Base-by-base conservation (phyloP, 2,113 vertebrate species). In the Sylvia atricapilla region DNA sequence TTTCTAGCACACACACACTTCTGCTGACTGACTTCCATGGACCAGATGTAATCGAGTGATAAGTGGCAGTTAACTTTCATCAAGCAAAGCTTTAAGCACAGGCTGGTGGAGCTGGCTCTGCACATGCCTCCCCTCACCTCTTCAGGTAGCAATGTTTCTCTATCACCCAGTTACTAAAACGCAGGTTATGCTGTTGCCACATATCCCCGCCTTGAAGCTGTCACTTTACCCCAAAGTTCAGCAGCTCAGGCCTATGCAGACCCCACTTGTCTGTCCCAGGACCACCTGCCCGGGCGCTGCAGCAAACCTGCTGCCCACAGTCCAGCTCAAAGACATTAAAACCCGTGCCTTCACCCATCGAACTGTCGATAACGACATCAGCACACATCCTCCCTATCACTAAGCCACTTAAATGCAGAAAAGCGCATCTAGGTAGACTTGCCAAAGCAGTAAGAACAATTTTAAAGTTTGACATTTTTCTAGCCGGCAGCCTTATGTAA, bases 391-490 rank as follows among this genome's bases (percentile, higher is more conserved):
- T 58, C n/a, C 22, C 52, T 33, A 49, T 39, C 28, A 27, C 49
- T 85, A 94, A 95, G 35, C 79, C 95, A 44, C 66, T 93, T 90
- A 90, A 76, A 96, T 44, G 91, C 10, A 90, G 81, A 92, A 94
- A 95, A 79, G 53, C 41, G 25, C 37, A 59, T 50, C 68, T 60
- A 80, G 53, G 31, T 62, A 68, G 44, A 80, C 56, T 90, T 86
- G 33, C 68, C 55, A 52, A 50, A 50, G 30, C 62, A 93, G 27
- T 90, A 91, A 94, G 96, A 92, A 33, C 20, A 37, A 85, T 93
- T 97, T 94, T 62, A 94, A 95, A 47, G 49, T 74, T 82, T 89
- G 64, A 46, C 73, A 56, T 86, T 87, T 79, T 78, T 60, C 55
- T 94, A 50, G 46, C 44, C 37, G 2, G 44, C 69, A 47, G 39